Conservation (phyloP, 2,113 vertebrate genomes). For the Cavia porcellus region DNA sequence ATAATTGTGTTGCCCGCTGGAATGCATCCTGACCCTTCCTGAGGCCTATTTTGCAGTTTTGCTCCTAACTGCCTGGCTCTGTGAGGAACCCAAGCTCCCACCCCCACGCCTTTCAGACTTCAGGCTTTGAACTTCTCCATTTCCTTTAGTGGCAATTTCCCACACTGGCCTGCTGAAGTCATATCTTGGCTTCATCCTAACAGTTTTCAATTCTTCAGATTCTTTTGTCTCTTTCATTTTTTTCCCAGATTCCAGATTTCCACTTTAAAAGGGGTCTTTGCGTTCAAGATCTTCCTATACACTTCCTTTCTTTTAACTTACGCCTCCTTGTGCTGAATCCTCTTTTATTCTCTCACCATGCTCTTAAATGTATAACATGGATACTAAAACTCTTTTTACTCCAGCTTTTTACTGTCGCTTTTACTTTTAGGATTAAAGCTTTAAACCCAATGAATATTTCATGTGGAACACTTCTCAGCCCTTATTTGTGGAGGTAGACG, state of each 20-base stretch:
- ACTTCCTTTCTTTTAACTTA: constrained; percentile 13
- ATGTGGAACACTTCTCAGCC: neutral
- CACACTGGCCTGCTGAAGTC: constrained; percentile 71
- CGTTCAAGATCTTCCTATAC: constrained; percentile 5
- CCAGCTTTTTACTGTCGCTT: constrained; percentile 35
- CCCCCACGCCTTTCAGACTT: neutral
- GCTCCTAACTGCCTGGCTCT: fast-evolving
- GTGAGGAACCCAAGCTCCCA: neutral
- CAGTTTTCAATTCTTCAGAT: constrained; percentile 77
- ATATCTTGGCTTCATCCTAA: constrained; percentile 63
- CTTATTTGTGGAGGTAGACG: constrained; percentile 14
- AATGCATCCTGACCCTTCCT: neutral
- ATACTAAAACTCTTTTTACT: constrained; percentile 40
- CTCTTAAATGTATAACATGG: constrained; percentile 42
- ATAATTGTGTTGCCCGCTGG: neutral
- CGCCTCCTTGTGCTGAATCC: neutral
- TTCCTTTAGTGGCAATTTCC: constrained; percentile 74
- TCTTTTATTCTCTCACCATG: neutral
- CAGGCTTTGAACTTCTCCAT: neutral
- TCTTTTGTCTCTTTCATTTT: constrained; percentile 56
- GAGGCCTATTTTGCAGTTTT: neutral
- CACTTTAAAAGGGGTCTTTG: constrained; percentile 42
- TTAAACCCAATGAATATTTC: constrained; percentile 68
- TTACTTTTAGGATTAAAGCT: constrained; percentile 60
- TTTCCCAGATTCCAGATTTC: constrained; percentile 50